These are phyloP conservation scores for Aphidius colemani DNA, from an alignment of 2,888 invertebrate species.

Conservation along the genomic window DNA sequence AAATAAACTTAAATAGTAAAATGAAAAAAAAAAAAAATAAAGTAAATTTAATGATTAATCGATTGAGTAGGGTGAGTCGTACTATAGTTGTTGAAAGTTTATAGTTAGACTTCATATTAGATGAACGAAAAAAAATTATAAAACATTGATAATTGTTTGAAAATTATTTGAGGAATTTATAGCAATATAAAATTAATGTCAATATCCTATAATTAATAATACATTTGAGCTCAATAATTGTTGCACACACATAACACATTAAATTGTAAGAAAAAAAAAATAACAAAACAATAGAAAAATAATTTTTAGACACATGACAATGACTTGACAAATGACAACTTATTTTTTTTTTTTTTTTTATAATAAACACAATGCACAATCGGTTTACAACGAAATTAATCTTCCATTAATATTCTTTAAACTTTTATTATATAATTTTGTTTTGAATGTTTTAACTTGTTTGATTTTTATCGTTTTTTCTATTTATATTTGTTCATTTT, in stretches of 20 bases:
- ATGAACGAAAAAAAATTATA: constrained; percentile 23
- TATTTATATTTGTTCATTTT: constrained; percentile 28
- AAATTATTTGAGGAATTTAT: constrained; percentile 27
- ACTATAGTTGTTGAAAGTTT: constrained; percentile 55
- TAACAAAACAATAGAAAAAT: constrained; percentile 3
- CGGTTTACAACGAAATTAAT: constrained; percentile 53
- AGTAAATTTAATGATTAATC: constrained; percentile 20
- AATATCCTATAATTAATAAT: constrained; percentile 24
- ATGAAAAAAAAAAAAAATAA: constrained; percentile 37
- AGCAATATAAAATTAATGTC: constrained; percentile 38
- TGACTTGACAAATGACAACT: neutral
- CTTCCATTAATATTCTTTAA: constrained; percentile 41
- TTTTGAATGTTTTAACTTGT: too few relatives aligned
- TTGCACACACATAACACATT: constrained; percentile 21
- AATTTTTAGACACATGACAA: constrained; percentile 1
- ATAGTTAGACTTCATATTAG: constrained; percentile 57
- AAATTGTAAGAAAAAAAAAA: constrained; percentile 15
- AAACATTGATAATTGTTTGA: too few relatives aligned
- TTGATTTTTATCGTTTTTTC: constrained; percentile 20
- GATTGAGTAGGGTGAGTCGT: constrained; percentile 38
- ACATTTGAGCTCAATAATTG: constrained; percentile 28
- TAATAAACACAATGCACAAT: constrained; percentile 33
- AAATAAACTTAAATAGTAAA: constrained; percentile 31
- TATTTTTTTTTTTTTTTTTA: neutral
- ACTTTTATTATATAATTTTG: too few relatives aligned